These are phyloP conservation scores for Fissipunctia ypsillon DNA, from an alignment of 2,888 invertebrate species.

Conservation along the genomic window DNA sequence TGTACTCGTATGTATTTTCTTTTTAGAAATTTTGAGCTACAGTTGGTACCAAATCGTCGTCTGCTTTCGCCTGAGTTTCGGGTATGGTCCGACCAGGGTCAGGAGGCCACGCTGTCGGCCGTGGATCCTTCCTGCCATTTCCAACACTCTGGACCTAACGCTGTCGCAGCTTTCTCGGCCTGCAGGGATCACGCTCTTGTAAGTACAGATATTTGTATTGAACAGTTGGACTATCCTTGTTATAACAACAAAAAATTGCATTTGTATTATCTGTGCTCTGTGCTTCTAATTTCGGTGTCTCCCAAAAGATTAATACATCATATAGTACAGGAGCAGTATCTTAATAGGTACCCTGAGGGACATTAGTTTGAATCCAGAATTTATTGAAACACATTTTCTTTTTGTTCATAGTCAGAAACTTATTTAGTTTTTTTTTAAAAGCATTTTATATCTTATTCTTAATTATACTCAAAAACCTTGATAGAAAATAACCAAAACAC, in stretches of 20 bases:
- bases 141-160: slow-evolving; percentile 90
- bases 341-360: too few relatives aligned
- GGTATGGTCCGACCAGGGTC: slow-evolving; percentile 89
- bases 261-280: not conserved
- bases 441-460: not conserved
- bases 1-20: slow-evolving; percentile 35
- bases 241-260: not conserved
- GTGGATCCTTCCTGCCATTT: slow-evolving; percentile 91
- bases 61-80: slow-evolving; percentile 91
- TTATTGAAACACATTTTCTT: not conserved
- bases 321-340: not conserved
- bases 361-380: not conserved
- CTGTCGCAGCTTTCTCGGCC: slow-evolving; percentile 92
- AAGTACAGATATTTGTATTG: slow-evolving; percentile 71
- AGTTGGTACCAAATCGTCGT: slow-evolving; percentile 91
- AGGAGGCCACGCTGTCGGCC: slow-evolving; percentile 80
- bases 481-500: not conserved
- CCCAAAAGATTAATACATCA: not conserved
- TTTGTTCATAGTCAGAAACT: not conserved
- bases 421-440: not conserved
- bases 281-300: not conserved
- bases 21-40: slow-evolving; percentile 91
- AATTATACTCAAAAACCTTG: not conserved
- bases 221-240: not conserved
- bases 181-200: slow-evolving; percentile 92